phyloP scores from a whole-genome alignment of 2,113 vertebrate species.

The Synodontis membranacea region DNA sequence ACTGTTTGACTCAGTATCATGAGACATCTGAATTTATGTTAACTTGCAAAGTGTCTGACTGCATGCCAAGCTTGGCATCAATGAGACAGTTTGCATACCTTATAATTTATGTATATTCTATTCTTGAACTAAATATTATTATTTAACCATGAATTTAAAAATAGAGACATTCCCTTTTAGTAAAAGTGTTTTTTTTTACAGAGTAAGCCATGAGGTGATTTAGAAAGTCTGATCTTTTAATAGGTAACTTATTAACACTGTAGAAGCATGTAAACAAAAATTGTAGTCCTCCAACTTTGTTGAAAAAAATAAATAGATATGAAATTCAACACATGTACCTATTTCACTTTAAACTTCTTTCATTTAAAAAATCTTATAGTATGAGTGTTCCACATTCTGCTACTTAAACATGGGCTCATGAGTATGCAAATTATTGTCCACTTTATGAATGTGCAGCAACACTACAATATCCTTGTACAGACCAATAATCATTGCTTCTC shows the following conservation, averaged over 20 bases:
- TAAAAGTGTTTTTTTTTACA: background rate
- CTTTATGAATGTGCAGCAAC: background rate
- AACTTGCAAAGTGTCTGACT: background rate
- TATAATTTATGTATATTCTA: background rate
- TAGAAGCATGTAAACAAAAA: background rate
- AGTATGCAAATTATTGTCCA: background rate
- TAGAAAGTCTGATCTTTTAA: background rate
- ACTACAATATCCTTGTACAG: background rate
- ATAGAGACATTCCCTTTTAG: background rate
- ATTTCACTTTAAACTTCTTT: background rate
- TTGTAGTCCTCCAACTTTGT: background rate
- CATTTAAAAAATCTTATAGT: background rate
- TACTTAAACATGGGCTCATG: background rate
- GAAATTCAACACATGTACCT: background rate
- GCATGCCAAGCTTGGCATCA: background rate
- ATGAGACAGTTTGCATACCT: background rate
- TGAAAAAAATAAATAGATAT: background rate
- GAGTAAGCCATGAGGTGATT: background rate
- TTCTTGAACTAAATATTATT: background rate
- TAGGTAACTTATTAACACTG: background rate
- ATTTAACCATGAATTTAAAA: background rate
- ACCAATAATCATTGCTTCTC: background rate
- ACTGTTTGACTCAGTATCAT: background rate
- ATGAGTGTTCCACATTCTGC: background rate
- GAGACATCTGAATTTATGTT: background rate